phyloP scores from a whole-genome alignment of 1,140 invertebrate genomes.

The Eciton burchellii region DNA sequence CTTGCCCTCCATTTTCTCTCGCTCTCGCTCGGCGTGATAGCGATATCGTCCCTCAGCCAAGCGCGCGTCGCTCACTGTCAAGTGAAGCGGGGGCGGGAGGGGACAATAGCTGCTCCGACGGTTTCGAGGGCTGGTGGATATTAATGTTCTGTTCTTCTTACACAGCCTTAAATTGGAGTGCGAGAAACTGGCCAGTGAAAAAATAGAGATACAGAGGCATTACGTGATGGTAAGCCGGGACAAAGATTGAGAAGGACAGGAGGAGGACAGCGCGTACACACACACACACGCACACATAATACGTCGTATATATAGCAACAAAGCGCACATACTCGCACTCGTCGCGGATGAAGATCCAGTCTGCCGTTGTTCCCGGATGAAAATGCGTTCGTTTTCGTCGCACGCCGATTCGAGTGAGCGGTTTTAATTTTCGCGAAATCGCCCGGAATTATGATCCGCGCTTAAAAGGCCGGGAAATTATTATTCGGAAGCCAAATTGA shows the following conservation, averaged over 20 bases:
- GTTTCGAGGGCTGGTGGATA: conserved; percentile 70
- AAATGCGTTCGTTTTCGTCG: conserved; percentile 26
- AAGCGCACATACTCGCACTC: neutral
- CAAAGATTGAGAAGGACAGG: conserved; percentile 60
- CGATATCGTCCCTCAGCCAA: conserved; percentile 48
- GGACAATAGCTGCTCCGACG: conserved; percentile 58
- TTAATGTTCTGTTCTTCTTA: conserved; percentile 80
- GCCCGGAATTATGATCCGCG: conserved; percentile 20
- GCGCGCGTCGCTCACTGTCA: conserved; percentile 28
- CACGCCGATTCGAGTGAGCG: conserved; percentile 5
- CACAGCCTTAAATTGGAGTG: conserved; percentile 95
- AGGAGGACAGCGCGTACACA: conserved; percentile 64
- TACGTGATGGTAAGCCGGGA: conserved; percentile 96
- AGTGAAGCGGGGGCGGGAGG: conserved; percentile 43
- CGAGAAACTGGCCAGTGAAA: conserved; percentile 98
- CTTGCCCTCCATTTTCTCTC: conserved; percentile 18
- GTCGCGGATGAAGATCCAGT: conserved; percentile 19
- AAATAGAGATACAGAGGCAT: conserved; percentile 99
- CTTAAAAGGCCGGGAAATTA: conserved; percentile 41
- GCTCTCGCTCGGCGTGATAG: conserved; percentile 22
- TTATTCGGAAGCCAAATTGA: conserved; percentile 47
- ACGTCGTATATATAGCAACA: too few relatives aligned
- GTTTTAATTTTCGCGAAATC: conserved; percentile 60
- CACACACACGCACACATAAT: conserved; percentile 25
- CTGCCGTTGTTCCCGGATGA: conserved; percentile 50